Evolutionary conservation across 2,888 invertebrate genomes (phyloP).

Genomic region (Drosophila ustulata): DNA sequence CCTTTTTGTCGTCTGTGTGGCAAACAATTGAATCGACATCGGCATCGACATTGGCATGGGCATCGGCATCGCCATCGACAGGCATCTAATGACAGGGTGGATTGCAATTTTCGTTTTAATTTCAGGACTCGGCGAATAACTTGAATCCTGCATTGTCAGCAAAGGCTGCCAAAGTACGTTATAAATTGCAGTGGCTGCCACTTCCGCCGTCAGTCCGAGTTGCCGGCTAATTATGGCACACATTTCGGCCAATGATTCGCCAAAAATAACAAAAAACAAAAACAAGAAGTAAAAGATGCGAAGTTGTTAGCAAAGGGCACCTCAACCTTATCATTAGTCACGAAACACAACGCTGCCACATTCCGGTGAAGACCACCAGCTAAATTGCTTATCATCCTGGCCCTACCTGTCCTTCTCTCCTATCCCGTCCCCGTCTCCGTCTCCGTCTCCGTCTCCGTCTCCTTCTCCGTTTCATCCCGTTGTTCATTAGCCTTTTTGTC

Average conservation of each 20-base stretch:
- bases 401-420: background rate
- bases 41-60: slow-evolving; percentile 22
- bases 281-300: background rate
- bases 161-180: slow-evolving; percentile 47
- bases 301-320: background rate
- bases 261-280: slow-evolving; percentile 15
- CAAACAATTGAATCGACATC: slow-evolving; percentile 64
- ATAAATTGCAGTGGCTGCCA: slow-evolving; percentile 54
- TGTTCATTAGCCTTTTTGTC: slow-evolving; percentile 51
- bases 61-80: slow-evolving; percentile 25
- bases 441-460: background rate
- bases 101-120: slow-evolving; percentile 65
- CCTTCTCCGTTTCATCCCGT: background rate
- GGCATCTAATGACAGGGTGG: slow-evolving; percentile 77
- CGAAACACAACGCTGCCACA: slow-evolving; percentile 19
- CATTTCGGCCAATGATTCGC: slow-evolving; percentile 37
- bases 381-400: slow-evolving; percentile 61
- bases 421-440: background rate
- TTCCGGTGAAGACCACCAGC: slow-evolving; percentile 38
- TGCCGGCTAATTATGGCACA: slow-evolving; percentile 49
- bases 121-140: slow-evolving; percentile 35
- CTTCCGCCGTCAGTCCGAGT: slow-evolving; percentile 35
- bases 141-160: slow-evolving; percentile 56
- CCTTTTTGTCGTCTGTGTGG: slow-evolving; percentile 34
- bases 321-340: slow-evolving; percentile 21